A percentile compares a stretch with the other conserved stretches of the same genome.
Conservation (phyloP, 2,888 invertebrate genomes). For the Dendrolimus houi region DNA sequence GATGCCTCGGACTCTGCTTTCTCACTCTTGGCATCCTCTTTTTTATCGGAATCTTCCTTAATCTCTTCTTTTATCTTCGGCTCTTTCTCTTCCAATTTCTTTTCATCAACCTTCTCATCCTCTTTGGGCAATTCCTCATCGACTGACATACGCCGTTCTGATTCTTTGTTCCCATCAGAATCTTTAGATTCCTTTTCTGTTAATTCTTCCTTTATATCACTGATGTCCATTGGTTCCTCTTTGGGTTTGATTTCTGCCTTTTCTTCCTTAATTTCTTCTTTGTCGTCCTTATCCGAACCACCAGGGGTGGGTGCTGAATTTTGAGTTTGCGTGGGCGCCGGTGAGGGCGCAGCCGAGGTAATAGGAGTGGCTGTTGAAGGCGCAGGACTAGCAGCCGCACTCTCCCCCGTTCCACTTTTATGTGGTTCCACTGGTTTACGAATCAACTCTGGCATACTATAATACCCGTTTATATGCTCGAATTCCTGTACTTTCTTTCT, state of each 20-base stretch:
- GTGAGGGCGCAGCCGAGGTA: constrained; percentile 57
- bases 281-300: constrained; percentile 48
- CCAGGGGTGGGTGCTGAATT: constrained; percentile 39
- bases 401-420: constrained; percentile 62
- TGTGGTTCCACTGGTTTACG: constrained; percentile 87
- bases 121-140: constrained; percentile 60
- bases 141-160: constrained; percentile 55
- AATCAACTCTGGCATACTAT: constrained; percentile 96
- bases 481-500: constrained; percentile 99
- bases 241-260: constrained; percentile 48
- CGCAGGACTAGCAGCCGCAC: constrained; percentile 85
- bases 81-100: constrained; percentile 34
- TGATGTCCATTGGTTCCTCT: constrained; percentile 52
- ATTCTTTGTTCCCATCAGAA: constrained; percentile 48
- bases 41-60: constrained; percentile 22
- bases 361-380: constrained; percentile 76
- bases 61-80: constrained; percentile 15
- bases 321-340: constrained; percentile 47
- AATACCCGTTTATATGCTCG: constrained; percentile 97
- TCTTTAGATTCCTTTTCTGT: constrained; percentile 34
- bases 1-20: constrained; percentile 60
- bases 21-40: constrained; percentile 64
- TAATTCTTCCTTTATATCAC: constrained; percentile 55
- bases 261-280: constrained; percentile 63
- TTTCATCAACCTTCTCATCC: constrained; percentile 52